A percentile compares a stretch with the other conserved stretches of the same genome.
These are phyloP conservation scores for Glyptemys insculpta DNA, from an alignment of 2,797 vertebrate species.

Conservation along the genomic window DNA sequence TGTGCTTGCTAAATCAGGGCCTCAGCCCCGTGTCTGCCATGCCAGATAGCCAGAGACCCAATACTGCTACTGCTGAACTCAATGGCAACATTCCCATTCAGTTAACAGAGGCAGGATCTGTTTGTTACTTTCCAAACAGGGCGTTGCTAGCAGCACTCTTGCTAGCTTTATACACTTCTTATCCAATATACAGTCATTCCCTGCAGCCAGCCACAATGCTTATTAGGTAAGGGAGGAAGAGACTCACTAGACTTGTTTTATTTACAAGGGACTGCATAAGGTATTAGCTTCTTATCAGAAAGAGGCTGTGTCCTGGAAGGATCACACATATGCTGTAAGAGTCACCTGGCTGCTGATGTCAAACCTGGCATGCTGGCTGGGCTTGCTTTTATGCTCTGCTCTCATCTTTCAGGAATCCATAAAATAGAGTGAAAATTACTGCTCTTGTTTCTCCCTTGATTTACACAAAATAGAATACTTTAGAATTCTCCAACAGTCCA, in stretches of 20 bases:
- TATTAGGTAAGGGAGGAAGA: slow-evolving; percentile 4
- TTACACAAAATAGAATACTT: not conserved
- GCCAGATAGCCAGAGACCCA: slow-evolving; percentile 54
- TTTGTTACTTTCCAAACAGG: not conserved
- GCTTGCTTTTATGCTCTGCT: not conserved
- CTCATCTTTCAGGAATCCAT: not conserved
- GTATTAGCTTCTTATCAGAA: slow-evolving; percentile 19
- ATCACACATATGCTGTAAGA: not conserved
- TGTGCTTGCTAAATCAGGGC: not conserved
- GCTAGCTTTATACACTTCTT: not conserved
- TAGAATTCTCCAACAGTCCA: not conserved
- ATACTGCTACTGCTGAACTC: slow-evolving; percentile 32
- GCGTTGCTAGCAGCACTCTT: not conserved
- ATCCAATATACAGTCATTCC: not conserved
- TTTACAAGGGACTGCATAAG: slow-evolving; percentile 10
- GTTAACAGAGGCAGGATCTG: slow-evolving; percentile 8
- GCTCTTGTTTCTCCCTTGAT: not conserved
- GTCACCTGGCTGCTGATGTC: not conserved
- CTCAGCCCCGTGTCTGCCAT: slow-evolving; percentile 13
- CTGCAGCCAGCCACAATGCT: slow-evolving; percentile 13
- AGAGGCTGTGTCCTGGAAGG: slow-evolving; percentile 1
- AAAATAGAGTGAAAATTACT: not conserved
- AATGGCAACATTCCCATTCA: slow-evolving; percentile 30
- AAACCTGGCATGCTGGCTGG: not conserved
- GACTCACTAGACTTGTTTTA: not conserved